These are phyloP conservation scores for Drosophila bipectinata DNA, from an alignment of 1,140 invertebrate genomes.

Conservation along the genomic window DNA sequence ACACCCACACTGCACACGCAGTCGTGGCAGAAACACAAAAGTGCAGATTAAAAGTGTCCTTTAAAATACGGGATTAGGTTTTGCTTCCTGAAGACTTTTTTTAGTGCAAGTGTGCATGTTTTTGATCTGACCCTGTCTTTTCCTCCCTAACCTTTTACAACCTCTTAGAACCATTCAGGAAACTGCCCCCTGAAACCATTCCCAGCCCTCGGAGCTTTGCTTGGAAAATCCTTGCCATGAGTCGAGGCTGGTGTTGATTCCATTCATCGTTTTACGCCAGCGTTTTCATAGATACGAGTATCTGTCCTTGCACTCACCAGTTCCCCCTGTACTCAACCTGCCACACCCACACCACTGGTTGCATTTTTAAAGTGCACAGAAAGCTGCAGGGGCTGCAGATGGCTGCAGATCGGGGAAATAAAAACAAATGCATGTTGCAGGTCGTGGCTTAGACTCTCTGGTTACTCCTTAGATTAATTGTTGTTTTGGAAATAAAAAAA, in stretches of 20 bases:
- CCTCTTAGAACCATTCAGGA: background rate
- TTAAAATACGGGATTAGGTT: background rate
- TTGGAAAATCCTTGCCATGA: slow-evolving; percentile 21
- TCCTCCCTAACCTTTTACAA: background rate
- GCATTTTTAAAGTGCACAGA: slow-evolving; percentile 56
- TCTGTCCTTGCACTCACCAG: slow-evolving; percentile 16
- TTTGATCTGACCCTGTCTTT: slow-evolving; percentile 26
- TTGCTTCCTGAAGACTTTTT: background rate
- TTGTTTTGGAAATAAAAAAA: slow-evolving; percentile 10
- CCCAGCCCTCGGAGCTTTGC: background rate
- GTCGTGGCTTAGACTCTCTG: slow-evolving; percentile 18
- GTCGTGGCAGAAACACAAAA: slow-evolving; percentile 22
- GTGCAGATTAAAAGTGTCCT: background rate
- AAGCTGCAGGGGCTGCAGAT: slow-evolving; percentile 53
- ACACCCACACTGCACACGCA: slow-evolving; percentile 32
- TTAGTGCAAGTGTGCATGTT: slow-evolving; percentile 31
- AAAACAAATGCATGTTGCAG: slow-evolving; percentile 23
- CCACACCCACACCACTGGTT: slow-evolving; percentile 28
- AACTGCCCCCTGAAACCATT: background rate
- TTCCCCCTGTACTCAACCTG: background rate
- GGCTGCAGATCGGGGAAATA: slow-evolving; percentile 10
- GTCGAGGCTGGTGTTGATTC: slow-evolving; percentile 48
- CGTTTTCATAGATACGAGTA: slow-evolving; percentile 44
- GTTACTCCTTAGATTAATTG: slow-evolving; percentile 42
- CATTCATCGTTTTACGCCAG: slow-evolving; percentile 50